phyloP scores from a whole-genome alignment of 2,888 invertebrate genomes.

The Neelides folsomi region DNA sequence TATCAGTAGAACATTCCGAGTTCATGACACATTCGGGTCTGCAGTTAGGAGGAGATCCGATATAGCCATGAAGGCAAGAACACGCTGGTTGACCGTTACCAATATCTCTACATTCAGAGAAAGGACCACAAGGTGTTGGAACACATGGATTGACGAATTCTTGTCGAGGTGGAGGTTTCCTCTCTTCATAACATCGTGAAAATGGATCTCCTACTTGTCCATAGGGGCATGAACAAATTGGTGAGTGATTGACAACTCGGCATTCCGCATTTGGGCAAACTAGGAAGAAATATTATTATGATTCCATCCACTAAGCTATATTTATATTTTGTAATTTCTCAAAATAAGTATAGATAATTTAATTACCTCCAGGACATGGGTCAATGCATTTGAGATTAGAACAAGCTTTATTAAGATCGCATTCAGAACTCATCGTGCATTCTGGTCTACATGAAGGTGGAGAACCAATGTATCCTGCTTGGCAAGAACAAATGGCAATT shows the following conservation, averaged over 20 bases:
- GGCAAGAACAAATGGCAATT: slow-evolving; percentile 27
- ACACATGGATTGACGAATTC: slow-evolving; percentile 29
- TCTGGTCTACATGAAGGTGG: slow-evolving; percentile 42
- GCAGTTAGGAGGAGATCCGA: slow-evolving; percentile 29
- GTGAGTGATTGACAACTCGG: slow-evolving; percentile 53
- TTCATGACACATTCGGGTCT: slow-evolving; percentile 27
- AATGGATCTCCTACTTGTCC: slow-evolving; percentile 43
- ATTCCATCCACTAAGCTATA: slow-evolving; percentile 14
- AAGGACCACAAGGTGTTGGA: slow-evolving; percentile 40
- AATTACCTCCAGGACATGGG: slow-evolving; percentile 34
- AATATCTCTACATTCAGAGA: slow-evolving; percentile 43
- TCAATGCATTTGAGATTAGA: slow-evolving; percentile 67
- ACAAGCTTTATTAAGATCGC: slow-evolving; percentile 19
- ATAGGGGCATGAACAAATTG: slow-evolving; percentile 51
- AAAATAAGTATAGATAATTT: no score
- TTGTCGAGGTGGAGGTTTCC: slow-evolving; percentile 1
- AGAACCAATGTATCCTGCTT: slow-evolving; percentile 16
- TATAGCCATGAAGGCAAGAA: slow-evolving; percentile 40
- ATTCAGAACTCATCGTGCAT: slow-evolving; percentile 55
- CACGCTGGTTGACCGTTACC: slow-evolving; percentile 47
- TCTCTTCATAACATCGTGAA: slow-evolving; percentile 41
- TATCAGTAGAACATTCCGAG: slow-evolving; percentile 46
- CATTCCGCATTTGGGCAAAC: slow-evolving; percentile 53
- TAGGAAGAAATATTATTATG: slow-evolving; percentile 33
- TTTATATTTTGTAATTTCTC: no score